Evolutionary conservation across 2,113 vertebrate species (phyloP).

Genomic region (Microtus pennsylvanicus): DNA sequence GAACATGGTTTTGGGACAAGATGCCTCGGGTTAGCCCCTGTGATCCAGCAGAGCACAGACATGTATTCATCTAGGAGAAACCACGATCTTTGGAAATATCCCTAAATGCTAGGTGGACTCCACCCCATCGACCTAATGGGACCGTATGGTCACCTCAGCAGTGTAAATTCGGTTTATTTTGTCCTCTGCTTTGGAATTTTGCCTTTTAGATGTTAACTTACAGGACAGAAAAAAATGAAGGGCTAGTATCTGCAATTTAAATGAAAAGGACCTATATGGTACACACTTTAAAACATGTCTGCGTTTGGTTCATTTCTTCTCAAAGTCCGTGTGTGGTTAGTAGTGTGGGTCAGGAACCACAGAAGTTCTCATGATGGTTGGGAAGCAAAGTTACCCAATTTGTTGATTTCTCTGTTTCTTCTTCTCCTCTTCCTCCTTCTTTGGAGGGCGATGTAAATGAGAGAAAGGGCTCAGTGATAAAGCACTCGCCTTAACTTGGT

Average conservation of each 20-base stretch:
- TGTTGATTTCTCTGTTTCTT: slow-evolving; percentile 17
- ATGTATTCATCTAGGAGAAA: neutral
- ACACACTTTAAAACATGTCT: neutral
- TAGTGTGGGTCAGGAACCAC: neutral
- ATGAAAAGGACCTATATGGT: neutral
- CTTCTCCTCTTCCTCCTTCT: neutral
- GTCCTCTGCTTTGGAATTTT: neutral
- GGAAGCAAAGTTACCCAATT: slow-evolving; percentile 11
- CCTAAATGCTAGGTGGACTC: too few relatives aligned
- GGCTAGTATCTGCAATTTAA: neutral
- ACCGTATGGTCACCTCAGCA: neutral
- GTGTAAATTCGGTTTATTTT: neutral
- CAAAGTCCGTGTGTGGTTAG: neutral
- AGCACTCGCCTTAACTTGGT: neutral
- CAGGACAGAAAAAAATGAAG: neutral
- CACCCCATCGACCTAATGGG: neutral
- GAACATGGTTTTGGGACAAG: neutral
- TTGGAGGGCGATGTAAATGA: neutral
- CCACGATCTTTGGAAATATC: neutral
- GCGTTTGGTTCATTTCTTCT: neutral
- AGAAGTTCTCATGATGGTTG: slow-evolving; percentile 19
- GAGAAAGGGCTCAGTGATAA: neutral
- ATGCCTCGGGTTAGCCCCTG: neutral
- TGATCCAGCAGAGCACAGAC: neutral
- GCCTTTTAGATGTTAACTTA: slow-evolving; percentile 3